Evolutionary conservation across 1,140 invertebrate species (phyloP), one percentile per base, ranked within the genome.

Genomic region (Apis laboriosa): DNA sequence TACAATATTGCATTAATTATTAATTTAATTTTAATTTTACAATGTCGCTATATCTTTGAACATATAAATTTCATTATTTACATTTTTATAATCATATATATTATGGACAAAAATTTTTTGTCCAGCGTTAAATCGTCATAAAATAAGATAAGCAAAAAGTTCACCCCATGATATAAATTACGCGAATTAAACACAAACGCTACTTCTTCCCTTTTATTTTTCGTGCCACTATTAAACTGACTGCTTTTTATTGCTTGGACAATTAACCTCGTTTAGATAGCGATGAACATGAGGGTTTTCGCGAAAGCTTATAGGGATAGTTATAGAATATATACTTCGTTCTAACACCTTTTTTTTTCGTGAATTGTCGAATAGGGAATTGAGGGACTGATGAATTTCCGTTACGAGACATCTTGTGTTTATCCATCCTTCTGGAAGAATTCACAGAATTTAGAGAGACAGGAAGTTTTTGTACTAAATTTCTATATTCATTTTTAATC

Each of bases 101-200:
- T 8, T 12, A 15, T 61, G n/a, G 1, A 19, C 19, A 56, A 77
- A 56, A 77, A 56, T 56, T n/a, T 77, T 28, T 19, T 8, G 21
- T 1, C 24, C 13, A 21, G 58, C 43, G n/a, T 67, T 68, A 58
- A 70, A 51, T 78, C 28, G 11, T 28, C 17, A 11, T n/a, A 51
- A 34, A 7, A 63, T 21, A 15, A 34, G 11, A 63, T 21, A 15
- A 49, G 64, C 51, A 43, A 67, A 55, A 58, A 68, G 76, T 78
- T 68, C 17, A 43, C 51, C 34, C 21, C 49, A 19, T 43, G 43
- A n/a, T n/a, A 17, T 24, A 60, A 78, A 78, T 55, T 77, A 66
- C 21, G 3, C 51, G 34, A 15, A 34, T 67, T 67, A 51, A 0
- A 43, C 1, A 9, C 1, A 3, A 24, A 53, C 19, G 15, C 28